A percentile compares a stretch with the other conserved stretches of the same genome.
phyloP scores from a whole-genome alignment of 2,797 vertebrate species.

The Eospalax fontanierii region DNA sequence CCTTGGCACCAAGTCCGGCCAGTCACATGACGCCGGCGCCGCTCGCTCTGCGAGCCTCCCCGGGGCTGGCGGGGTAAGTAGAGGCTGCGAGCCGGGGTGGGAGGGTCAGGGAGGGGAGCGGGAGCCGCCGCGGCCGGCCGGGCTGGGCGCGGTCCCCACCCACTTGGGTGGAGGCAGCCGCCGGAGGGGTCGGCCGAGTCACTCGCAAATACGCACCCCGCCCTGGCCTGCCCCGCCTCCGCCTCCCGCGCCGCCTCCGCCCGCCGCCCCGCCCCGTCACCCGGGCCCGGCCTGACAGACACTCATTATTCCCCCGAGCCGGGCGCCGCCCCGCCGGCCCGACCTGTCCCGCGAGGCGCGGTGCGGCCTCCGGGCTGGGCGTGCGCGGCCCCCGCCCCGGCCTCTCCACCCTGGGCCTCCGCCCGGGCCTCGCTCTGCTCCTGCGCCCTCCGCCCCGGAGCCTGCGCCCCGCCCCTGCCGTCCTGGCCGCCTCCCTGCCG shows the following conservation, averaged over 20 bases:
- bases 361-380: slow-evolving; percentile 78
- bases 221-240: slow-evolving; percentile 84
- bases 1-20: slow-evolving; percentile 88
- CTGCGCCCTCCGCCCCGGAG: slow-evolving; percentile 42
- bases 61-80: slow-evolving; percentile 89
- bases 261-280: slow-evolving; percentile 85
- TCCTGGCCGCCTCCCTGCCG: slow-evolving; percentile 79
- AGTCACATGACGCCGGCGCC: slow-evolving; percentile 91
- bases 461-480: slow-evolving; percentile 64
- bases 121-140: slow-evolving; percentile 85
- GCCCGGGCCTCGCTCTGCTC: slow-evolving; percentile 50
- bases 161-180: slow-evolving; percentile 89
- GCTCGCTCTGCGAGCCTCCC: slow-evolving; percentile 89
- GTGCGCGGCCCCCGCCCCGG: slow-evolving; percentile 16
- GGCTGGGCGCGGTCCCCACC: slow-evolving; percentile 86
- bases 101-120: slow-evolving; percentile 89
- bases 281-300: slow-evolving; percentile 85
- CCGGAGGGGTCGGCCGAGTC: slow-evolving; percentile 86
- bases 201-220: slow-evolving; percentile 85
- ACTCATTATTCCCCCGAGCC: slow-evolving; percentile 86
- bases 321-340: slow-evolving; percentile 83
- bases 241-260: slow-evolving; percentile 78
- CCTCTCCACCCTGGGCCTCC: slow-evolving; percentile 22
- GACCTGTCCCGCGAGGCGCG: slow-evolving; percentile 88
- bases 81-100: slow-evolving; percentile 85